Conservation (phyloP, 1,140 invertebrate species). For the Gyrodactylus bullatarudis region DNA sequence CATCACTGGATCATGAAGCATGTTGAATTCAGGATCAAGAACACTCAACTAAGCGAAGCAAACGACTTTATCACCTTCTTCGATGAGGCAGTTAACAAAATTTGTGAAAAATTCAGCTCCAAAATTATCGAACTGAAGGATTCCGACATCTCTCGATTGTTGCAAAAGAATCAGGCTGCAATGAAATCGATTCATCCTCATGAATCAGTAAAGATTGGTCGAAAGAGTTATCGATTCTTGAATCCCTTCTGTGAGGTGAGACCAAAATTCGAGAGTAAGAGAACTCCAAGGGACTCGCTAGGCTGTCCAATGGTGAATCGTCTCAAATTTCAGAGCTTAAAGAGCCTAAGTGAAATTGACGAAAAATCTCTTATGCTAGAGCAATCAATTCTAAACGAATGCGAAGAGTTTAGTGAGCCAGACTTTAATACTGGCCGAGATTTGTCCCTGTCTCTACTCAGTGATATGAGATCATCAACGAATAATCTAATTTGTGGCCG, state of each 20-base stretch:
- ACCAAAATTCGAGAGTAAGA: neutral
- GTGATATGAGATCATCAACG: neutral
- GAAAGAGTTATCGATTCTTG: neutral
- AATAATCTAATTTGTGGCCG: neutral
- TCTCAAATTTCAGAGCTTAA: neutral
- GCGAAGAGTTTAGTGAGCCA: too few relatives aligned
- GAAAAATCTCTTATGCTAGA: neutral
- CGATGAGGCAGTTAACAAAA: neutral
- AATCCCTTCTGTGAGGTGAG: neutral
- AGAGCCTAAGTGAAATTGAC: neutral
- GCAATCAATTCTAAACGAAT: neutral
- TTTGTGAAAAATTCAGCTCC: neutral
- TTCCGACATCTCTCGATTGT: neutral
- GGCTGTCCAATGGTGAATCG: neutral
- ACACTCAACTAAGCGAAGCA: neutral
- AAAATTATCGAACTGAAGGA: neutral
- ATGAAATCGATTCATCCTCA: neutral
- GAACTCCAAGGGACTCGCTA: neutral
- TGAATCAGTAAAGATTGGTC: neutral
- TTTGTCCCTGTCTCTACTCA: neutral
- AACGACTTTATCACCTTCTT: neutral
- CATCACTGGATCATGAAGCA: neutral
- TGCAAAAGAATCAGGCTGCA: neutral
- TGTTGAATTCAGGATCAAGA: neutral
- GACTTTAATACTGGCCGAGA: neutral